These are phyloP conservation scores for Euspilapteryx auroguttella DNA, from an alignment of 2,888 invertebrate species.

Conservation along the genomic window DNA sequence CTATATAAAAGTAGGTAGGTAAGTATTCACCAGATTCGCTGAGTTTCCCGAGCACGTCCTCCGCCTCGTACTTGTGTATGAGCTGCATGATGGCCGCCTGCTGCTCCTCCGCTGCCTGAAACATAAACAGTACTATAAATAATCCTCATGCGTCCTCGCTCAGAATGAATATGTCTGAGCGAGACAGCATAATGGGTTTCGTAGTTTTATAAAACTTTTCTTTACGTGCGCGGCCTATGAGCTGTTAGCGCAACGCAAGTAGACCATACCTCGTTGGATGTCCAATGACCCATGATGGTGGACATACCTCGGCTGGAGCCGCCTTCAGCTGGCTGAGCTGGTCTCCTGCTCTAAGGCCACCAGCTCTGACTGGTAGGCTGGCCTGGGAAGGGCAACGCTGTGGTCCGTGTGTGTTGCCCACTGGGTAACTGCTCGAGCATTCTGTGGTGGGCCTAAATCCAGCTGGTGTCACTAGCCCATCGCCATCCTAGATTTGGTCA, in stretches of 20 bases:
- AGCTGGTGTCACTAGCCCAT: too few species aligned
- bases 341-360: constrained; percentile 83
- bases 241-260: background rate
- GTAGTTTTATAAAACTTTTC: background rate
- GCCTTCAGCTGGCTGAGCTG: constrained; percentile 79
- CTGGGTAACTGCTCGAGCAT: too few species aligned
- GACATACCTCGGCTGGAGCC: constrained; percentile 67
- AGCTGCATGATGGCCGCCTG: constrained; percentile 61
- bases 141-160: too few species aligned
- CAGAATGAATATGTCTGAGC: too few species aligned
- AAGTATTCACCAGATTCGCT: constrained; percentile 42
- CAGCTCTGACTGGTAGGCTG: constrained; percentile 96
- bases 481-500: too few species aligned
- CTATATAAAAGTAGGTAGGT: too few species aligned
- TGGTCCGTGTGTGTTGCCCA: too few species aligned
- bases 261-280: background rate
- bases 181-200: too few species aligned
- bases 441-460: too few species aligned
- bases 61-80: constrained; percentile 56
- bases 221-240: background rate
- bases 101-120: constrained; percentile 70
- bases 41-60: constrained; percentile 51
- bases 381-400: constrained; percentile 67
- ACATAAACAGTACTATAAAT: too few species aligned
- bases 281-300: too few species aligned